Evolutionary conservation across 2,797 vertebrate genomes (phyloP), one percentile per base, ranked within the genome.

Genomic region (Streptopelia turtur): DNA sequence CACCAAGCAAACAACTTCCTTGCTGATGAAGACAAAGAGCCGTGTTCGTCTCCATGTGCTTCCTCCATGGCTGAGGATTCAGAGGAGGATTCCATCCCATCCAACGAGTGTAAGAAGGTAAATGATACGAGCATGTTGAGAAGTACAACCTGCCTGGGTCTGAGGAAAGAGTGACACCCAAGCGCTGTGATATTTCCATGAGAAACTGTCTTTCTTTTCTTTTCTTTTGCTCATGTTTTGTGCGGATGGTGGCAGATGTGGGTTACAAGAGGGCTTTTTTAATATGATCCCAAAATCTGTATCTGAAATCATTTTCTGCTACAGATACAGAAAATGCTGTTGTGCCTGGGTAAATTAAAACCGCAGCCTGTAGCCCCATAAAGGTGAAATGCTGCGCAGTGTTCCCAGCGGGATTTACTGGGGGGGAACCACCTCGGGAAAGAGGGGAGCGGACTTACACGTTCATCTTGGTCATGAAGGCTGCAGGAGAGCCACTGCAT

Each of bases 31-130:
- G 98, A 98, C 94, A 98, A 98, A 95, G 98, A 97, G 64, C 96
- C 96, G 9, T 96, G 97, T 72, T 97, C 98, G 55, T 98, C 98
- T 92, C 96, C 97, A 5, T 98, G 97, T 66, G 97, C 98, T 61
- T 98, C 97, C 97, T 98, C 98, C 87, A 98, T 98, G 43, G 98
- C 98, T 53, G 98, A 98, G 31, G 99, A 99, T 66, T 98, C 98
- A 0, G 98, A 99, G 92, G 98, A 98, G 91, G 98, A 98, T 91
- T 98, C 98, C 21, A 92, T 98, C 94, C 98, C 98, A 55, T 97
- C 98, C 93, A 99, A 98, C 7, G 99, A 99, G 70, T 99, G 99
- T 95, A 98, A 99, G 97, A 99, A 99, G 99, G 99, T 99, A 85
- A 60, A 88, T 24, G 47, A 22, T 8, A 5, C 3, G 30, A 52